phyloP scores from a whole-genome alignment of 2,888 invertebrate species.

The Pachymerium ferrugineum region DNA sequence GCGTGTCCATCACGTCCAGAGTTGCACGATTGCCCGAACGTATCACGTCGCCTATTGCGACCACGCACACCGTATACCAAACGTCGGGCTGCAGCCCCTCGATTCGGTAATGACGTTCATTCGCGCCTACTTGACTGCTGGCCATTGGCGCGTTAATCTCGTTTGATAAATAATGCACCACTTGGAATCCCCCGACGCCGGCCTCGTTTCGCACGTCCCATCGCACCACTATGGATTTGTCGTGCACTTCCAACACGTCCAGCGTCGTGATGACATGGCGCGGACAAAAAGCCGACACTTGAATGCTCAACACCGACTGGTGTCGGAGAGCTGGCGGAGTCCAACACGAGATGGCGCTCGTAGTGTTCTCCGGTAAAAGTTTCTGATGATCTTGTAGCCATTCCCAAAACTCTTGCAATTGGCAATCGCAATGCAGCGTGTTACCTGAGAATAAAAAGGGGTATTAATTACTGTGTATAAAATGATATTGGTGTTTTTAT shows the following conservation, averaged over 20 bases:
- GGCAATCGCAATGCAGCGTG: slow-evolving; percentile 82
- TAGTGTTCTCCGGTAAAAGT: slow-evolving; percentile 51
- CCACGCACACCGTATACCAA: slow-evolving; percentile 77
- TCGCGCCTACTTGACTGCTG: slow-evolving; percentile 37
- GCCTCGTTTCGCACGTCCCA: slow-evolving; percentile 86
- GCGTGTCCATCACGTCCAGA: slow-evolving; percentile 38
- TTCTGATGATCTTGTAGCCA: slow-evolving; percentile 86
- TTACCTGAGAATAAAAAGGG: slow-evolving; percentile 59
- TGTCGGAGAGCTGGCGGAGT: slow-evolving; percentile 75
- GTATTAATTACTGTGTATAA: background rate
- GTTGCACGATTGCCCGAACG: slow-evolving; percentile 40
- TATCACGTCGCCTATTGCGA: slow-evolving; percentile 72
- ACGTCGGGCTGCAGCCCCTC: slow-evolving; percentile 70
- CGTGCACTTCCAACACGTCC: slow-evolving; percentile 81
- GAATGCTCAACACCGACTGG: slow-evolving; percentile 66
- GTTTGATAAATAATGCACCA: slow-evolving; percentile 61
- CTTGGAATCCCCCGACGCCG: slow-evolving; percentile 69
- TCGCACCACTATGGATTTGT: slow-evolving; percentile 64
- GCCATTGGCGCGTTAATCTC: slow-evolving; percentile 37
- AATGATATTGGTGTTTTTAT: background rate
- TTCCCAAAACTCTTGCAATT: slow-evolving; percentile 83
- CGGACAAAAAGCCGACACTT: slow-evolving; percentile 76
- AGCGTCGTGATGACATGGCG: slow-evolving; percentile 74
- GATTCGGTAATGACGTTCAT: slow-evolving; percentile 62
- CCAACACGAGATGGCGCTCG: slow-evolving; percentile 56